These are phyloP conservation scores for Chymomyza amoena DNA, from an alignment of 2,888 invertebrate species.

Conservation along the genomic window DNA sequence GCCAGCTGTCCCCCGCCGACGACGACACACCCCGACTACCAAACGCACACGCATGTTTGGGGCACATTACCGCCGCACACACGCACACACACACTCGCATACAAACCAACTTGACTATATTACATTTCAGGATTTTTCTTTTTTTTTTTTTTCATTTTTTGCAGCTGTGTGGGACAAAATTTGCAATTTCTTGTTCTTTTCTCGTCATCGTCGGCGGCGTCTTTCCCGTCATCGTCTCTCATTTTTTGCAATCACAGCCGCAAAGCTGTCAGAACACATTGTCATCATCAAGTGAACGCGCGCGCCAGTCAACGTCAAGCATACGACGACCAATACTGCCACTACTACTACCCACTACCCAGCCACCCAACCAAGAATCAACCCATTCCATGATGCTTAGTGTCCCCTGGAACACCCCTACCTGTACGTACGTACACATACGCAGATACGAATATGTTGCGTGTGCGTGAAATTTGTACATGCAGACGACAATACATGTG, in stretches of 20 bases:
- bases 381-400: background rate
- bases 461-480: conserved; percentile 23
- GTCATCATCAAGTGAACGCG: conserved; percentile 61
- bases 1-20: background rate
- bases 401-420: conserved; percentile 25
- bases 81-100: background rate
- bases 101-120: conserved; percentile 55
- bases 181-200: conserved; percentile 63
- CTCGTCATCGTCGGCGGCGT: background rate
- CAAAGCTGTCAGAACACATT: conserved; percentile 70
- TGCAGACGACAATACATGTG: conserved; percentile 51
- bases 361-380: background rate
- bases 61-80: conserved; percentile 7
- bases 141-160: conserved; percentile 9
- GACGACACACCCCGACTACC: background rate
- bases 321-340: background rate
- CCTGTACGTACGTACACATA: conserved; percentile 38
- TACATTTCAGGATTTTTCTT: conserved; percentile 54
- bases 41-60: conserved; percentile 4
- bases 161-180: conserved; percentile 38
- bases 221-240: conserved; percentile 65
- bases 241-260: conserved; percentile 71
- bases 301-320: background rate
- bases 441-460: conserved; percentile 36
- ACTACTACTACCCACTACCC: background rate